Percentiles rank a stretch among this genome's conserved stretches.
phyloP scores from a whole-genome alignment of 2,888 invertebrate species.

The Fabriciana adippe region DNA sequence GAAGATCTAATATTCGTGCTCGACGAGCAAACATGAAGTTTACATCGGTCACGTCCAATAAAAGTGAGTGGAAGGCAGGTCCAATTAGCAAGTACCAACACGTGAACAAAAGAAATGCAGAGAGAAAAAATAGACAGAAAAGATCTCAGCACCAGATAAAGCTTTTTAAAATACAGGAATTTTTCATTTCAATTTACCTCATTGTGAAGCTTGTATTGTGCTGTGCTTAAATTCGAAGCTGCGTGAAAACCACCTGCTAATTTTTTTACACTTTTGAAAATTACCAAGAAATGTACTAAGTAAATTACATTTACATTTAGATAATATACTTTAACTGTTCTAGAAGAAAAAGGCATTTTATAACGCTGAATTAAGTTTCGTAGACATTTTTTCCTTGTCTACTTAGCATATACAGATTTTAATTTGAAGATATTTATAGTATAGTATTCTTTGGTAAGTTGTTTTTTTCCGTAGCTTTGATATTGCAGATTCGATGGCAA shows the following conservation, averaged over 20 bases:
- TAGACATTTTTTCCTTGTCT: too few relatives aligned
- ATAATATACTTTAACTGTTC: neutral
- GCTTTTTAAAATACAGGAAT: constrained; percentile 34
- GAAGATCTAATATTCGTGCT: constrained; percentile 23
- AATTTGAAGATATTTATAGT: too few relatives aligned
- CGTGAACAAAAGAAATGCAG: constrained; percentile 37
- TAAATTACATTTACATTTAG: neutral
- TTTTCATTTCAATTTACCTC: constrained; percentile 30
- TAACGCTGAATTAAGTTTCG: too few relatives aligned
- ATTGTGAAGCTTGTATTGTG: constrained; percentile 22
- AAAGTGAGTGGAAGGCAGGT: constrained; percentile 36
- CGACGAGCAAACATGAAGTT: constrained; percentile 28
- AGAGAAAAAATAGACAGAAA: constrained; percentile 31
- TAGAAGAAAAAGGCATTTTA: too few relatives aligned
- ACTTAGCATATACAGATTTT: too few relatives aligned
- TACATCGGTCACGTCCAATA: constrained; percentile 34
- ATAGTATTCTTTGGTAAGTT: too few relatives aligned
- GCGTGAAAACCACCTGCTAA: constrained; percentile 9
- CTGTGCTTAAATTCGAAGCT: constrained; percentile 16
- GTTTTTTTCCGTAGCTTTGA: too few relatives aligned
- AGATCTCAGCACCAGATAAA: constrained; percentile 33
- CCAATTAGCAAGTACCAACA: constrained; percentile 38
- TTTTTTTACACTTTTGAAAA: constrained; percentile 2
- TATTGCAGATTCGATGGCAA: too few relatives aligned
- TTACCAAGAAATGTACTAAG: neutral